phyloP scores from a whole-genome alignment of 2,797 vertebrate genomes.

The Neosilurus hyrtlii region DNA sequence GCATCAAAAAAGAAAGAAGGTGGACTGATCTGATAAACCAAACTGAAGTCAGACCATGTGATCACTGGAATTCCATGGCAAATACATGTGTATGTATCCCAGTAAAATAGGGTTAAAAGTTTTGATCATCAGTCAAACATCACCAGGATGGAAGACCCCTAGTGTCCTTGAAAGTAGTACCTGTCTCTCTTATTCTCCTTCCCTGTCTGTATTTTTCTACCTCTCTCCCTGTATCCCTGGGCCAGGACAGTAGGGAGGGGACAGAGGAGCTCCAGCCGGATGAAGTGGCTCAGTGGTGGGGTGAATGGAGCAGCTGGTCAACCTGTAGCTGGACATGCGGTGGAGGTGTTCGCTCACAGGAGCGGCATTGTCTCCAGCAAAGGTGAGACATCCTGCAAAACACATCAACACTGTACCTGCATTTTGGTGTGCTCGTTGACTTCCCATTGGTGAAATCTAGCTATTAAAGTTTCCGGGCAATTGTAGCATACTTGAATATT shows the following conservation, averaged over 20 bases:
- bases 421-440: not conserved
- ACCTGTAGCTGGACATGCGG: slow-evolving; percentile 88
- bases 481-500: not conserved
- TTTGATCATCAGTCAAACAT: not conserved
- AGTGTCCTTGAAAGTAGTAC: not conserved
- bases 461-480: not conserved
- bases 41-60: too few relatives aligned
- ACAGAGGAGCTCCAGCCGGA: slow-evolving; percentile 72
- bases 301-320: slow-evolving; percentile 91
- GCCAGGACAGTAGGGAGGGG: slow-evolving; percentile 87
- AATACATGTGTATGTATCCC: not conserved
- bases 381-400: slow-evolving; percentile 66
- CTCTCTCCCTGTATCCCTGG: slow-evolving; percentile 55
- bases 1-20: too few relatives aligned
- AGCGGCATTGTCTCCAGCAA: slow-evolving; percentile 86
- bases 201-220: slow-evolving; percentile 64
- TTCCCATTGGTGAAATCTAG: not conserved
- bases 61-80: not conserved
- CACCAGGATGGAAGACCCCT: not conserved
- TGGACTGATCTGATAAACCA: too few relatives aligned
- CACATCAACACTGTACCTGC: not conserved
- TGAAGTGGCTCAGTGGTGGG: slow-evolving; percentile 90
- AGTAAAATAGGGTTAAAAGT: not conserved
- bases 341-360: slow-evolving; percentile 84
- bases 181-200: slow-evolving; percentile 32